A percentile compares a stretch with the other conserved stretches of the same genome.
Conservation (phyloP, 2,113 vertebrate genomes). For the Microcebus jonahi region DNA sequence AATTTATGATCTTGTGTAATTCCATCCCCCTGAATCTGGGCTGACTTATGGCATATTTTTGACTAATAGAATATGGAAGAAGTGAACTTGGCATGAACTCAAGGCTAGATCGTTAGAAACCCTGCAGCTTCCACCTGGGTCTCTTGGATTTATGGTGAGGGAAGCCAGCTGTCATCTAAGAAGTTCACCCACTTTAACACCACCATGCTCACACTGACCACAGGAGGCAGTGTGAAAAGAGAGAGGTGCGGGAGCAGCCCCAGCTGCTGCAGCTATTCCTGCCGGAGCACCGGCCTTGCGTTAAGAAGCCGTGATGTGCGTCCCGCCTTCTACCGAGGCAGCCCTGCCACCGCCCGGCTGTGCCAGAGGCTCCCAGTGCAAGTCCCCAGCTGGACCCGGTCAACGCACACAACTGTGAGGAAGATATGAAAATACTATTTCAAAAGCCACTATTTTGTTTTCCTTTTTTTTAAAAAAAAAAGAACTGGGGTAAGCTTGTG, state of each 20-base stretch:
- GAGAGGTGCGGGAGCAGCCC: not conserved
- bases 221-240: not conserved
- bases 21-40: not conserved
- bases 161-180: not conserved
- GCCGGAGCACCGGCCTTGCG: not conserved
- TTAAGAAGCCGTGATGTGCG: not conserved
- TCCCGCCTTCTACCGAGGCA: not conserved
- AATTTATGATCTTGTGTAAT: not conserved
- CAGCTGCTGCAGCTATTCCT: not conserved
- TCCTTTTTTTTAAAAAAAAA: not conserved
- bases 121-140: not conserved
- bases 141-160: not conserved
- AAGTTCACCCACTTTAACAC: not conserved
- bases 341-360: not conserved
- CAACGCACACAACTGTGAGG: not conserved
- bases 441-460: not conserved
- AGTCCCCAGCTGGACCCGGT: not conserved
- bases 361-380: not conserved
- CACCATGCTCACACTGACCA: not conserved
- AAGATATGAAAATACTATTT: not conserved
- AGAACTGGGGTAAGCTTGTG: constrained; percentile 43
- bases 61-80: not conserved
- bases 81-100: not conserved
- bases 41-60: not conserved
- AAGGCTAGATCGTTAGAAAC: not conserved